A percentile compares a stretch with the other conserved stretches of the same genome.
These are phyloP conservation scores for Pandemis heparana DNA, from an alignment of 2,888 invertebrate species.

Conservation along the genomic window DNA sequence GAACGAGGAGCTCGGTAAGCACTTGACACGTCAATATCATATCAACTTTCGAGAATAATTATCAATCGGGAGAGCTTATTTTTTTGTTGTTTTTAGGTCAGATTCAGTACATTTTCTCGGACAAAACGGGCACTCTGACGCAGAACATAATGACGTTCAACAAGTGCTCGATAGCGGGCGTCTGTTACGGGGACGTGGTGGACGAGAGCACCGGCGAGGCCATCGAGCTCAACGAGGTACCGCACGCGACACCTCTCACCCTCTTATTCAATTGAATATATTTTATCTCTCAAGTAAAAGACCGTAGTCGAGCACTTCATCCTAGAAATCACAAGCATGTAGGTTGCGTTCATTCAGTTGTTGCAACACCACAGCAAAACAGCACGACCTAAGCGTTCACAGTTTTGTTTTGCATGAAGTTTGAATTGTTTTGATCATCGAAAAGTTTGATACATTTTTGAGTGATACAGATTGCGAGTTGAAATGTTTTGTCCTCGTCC, in stretches of 20 bases:
- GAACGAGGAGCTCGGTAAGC: slow-evolving; percentile 96
- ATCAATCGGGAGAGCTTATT: not conserved
- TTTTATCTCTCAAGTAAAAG: slow-evolving; percentile 27
- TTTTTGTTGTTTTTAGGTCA: slow-evolving; percentile 86
- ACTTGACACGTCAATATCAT: slow-evolving; percentile 7
- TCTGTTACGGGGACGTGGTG: slow-evolving; percentile 95
- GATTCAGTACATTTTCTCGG: slow-evolving; percentile 99
- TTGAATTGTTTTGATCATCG: slow-evolving; percentile 56
- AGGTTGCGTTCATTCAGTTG: slow-evolving; percentile 54
- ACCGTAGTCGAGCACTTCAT: slow-evolving; percentile 49
- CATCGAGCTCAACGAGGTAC: slow-evolving; percentile 94
- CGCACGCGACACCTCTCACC: slow-evolving; percentile 52
- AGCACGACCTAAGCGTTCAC: slow-evolving; percentile 36
- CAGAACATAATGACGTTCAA: slow-evolving; percentile 99
- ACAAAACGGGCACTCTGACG: slow-evolving; percentile 99
- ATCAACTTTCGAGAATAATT: not conserved
- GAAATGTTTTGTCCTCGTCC: slow-evolving; percentile 60
- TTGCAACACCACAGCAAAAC: slow-evolving; percentile 36
- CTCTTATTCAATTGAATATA: slow-evolving; percentile 9
- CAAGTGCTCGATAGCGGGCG: slow-evolving; percentile 98
- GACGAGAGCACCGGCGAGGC: slow-evolving; percentile 95
- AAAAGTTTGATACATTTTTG: slow-evolving; percentile 48
- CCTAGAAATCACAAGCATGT: slow-evolving; percentile 58
- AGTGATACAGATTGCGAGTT: slow-evolving; percentile 49
- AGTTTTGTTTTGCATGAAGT: slow-evolving; percentile 63